Conservation (phyloP, 2,888 invertebrate genomes). For the Anaspis maculata region DNA sequence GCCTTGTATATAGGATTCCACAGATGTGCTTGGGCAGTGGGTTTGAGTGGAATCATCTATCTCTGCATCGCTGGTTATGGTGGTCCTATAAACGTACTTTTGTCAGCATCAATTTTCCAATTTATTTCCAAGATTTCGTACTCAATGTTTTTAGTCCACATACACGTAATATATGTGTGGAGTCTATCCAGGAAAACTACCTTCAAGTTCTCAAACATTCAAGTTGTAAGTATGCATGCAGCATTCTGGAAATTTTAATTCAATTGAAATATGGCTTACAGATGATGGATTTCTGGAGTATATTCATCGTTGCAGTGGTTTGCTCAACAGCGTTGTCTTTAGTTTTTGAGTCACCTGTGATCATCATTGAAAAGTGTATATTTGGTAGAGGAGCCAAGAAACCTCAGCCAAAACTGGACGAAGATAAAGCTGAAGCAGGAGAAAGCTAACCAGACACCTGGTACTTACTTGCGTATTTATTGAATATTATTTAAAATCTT, state of each 20-base stretch:
- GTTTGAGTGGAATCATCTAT: conserved; percentile 6
- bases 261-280: conserved; percentile 2
- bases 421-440: too few relatives aligned
- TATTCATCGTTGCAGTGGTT: conserved; percentile 2
- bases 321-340: conserved; percentile 5
- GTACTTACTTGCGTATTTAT: too few relatives aligned
- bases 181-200: conserved; percentile 5
- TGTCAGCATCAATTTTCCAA: conserved; percentile 13
- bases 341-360: conserved; percentile 10
- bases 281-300: conserved; percentile 11
- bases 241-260: neutral
- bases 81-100: conserved; percentile 8
- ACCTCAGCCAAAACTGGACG: too few relatives aligned
- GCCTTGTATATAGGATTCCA: conserved; percentile 7
- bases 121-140: conserved; percentile 11
- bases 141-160: conserved; percentile 11
- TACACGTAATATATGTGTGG: conserved; percentile 4
- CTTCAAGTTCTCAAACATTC: conserved; percentile 5
- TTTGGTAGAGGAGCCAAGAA: too few relatives aligned
- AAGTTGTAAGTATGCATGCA: conserved; percentile 5
- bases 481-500: too few relatives aligned
- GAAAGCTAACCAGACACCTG: too few relatives aligned
- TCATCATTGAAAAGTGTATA: conserved; percentile 6
- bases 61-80: conserved; percentile 5
- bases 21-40: conserved; percentile 7